Conservation (phyloP, 2,797 vertebrate genomes). For the Sebastes elongatus region DNA sequence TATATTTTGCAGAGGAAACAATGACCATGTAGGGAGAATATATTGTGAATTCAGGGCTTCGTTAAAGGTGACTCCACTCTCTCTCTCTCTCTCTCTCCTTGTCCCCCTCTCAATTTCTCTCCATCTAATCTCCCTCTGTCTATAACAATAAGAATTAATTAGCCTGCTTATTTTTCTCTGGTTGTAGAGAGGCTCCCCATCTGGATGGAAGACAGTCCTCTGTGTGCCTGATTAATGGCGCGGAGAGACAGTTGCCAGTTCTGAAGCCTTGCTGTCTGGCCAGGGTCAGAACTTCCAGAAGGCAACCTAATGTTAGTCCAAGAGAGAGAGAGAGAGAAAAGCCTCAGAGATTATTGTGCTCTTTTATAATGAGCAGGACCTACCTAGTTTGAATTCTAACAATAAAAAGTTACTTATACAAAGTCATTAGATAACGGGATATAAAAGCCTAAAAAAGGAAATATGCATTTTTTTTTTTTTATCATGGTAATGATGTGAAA, state of each 20-base stretch:
- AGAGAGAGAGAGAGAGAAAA: constrained; percentile 7
- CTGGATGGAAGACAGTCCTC: constrained; percentile 96
- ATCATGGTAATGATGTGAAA: not conserved
- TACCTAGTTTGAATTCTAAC: not conserved
- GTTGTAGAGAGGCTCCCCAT: constrained; percentile 95
- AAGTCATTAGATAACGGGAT: constrained; percentile 27
- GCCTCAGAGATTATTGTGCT: constrained; percentile 13
- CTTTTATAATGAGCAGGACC: constrained; percentile 12
- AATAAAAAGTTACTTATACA: constrained; percentile 32
- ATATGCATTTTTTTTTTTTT: not conserved
- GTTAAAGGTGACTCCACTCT: constrained; percentile 92
- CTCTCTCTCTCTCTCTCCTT: constrained; percentile 30
- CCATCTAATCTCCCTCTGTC: constrained; percentile 97
- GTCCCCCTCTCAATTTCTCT: constrained; percentile 82
- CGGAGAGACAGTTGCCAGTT: constrained; percentile 91
- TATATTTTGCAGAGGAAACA: constrained; percentile 82
- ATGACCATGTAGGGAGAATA: constrained; percentile 81
- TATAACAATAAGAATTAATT: constrained; percentile 99
- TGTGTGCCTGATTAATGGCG: constrained; percentile 96
- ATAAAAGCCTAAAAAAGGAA: constrained; percentile 2
- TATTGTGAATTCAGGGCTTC: constrained; percentile 86
- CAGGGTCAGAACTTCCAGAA: constrained; percentile 82
- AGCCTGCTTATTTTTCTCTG: constrained; percentile 96
- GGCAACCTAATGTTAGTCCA: constrained; percentile 72
- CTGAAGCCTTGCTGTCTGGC: constrained; percentile 78